These are phyloP conservation scores for Ditylenchus weischeri DNA, from an alignment of 2,888 invertebrate species.

Conservation along the genomic window DNA sequence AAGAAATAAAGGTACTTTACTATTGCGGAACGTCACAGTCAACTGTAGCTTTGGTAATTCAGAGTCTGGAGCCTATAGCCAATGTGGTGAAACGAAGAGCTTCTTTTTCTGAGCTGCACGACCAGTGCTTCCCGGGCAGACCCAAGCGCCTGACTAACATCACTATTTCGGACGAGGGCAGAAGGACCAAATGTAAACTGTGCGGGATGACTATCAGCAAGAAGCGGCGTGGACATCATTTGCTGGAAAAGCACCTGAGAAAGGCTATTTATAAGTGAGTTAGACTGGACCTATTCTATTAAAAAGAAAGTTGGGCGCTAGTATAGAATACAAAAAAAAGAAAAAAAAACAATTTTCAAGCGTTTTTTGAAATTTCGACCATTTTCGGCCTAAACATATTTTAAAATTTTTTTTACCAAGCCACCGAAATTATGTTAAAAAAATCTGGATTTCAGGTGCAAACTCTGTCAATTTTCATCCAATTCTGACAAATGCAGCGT, in stretches of 20 bases:
- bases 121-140: slow-evolving; percentile 46
- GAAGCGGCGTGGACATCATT: slow-evolving; percentile 41
- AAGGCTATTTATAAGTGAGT: slow-evolving; percentile 35
- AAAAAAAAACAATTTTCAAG: no score
- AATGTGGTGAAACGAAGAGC: slow-evolving; percentile 41
- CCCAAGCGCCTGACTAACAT: slow-evolving; percentile 46
- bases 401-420: neutral
- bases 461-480: slow-evolving; percentile 32
- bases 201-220: slow-evolving; percentile 39
- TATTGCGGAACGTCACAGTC: neutral
- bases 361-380: no score
- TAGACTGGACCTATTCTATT: neutral
- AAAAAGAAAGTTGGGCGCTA: neutral
- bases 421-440: no score
- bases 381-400: no score
- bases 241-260: slow-evolving; percentile 39
- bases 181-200: slow-evolving; percentile 40
- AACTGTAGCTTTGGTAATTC: neutral
- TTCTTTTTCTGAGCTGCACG: slow-evolving; percentile 42
- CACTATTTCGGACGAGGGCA: slow-evolving; percentile 41
- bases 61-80: slow-evolving; percentile 44
- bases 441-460: slow-evolving; percentile 25
- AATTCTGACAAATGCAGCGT: slow-evolving; percentile 28
- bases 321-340: no score
- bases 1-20: slow-evolving; percentile 32